Percentiles rank a stretch among this genome's conserved stretches.
phyloP scores from a whole-genome alignment of 30 jellyfish, hydroid and myxozoan genomes.

The Chironex yamaguchii region DNA sequence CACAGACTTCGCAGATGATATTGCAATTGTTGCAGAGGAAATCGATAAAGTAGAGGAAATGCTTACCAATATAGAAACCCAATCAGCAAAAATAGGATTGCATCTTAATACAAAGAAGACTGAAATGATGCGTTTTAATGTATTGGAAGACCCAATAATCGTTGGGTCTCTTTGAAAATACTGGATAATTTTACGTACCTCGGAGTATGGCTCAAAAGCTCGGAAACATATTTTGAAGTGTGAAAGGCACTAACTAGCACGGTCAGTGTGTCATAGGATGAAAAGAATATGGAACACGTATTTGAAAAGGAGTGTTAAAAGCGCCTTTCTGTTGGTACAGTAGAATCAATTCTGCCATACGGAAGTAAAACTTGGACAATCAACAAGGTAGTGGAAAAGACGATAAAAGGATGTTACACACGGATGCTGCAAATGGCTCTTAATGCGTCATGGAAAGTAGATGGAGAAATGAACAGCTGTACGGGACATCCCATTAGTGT shows the following conservation, averaged over 20 bases:
- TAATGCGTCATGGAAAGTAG: constrained; percentile 3
- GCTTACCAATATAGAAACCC: not conserved
- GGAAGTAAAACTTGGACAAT: constrained; percentile 4
- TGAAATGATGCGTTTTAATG: not conserved
- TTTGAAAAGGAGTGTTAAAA: not conserved
- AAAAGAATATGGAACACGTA: not conserved
- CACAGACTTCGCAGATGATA: not conserved
- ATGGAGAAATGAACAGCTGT: not conserved
- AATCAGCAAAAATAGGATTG: not conserved
- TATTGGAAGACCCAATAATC: not conserved
- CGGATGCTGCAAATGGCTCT: not conserved
- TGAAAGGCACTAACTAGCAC: not conserved
- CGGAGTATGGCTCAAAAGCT: constrained; percentile 16
- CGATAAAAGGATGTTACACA: constrained; percentile 1
- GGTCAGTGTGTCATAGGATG: not conserved
- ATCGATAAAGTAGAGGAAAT: not conserved
- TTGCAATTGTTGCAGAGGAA: not conserved
- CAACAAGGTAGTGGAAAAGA: not conserved
- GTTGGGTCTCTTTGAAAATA: not conserved
- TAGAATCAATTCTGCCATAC: not conserved
- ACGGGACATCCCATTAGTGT: not conserved
- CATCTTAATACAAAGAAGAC: not conserved
- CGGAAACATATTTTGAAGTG: not conserved
- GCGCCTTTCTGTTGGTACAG: not conserved
- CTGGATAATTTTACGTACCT: constrained; percentile 1